Base-by-base conservation (phyloP, 2,113 vertebrate genomes). In the Silurus meridionalis region DNA sequence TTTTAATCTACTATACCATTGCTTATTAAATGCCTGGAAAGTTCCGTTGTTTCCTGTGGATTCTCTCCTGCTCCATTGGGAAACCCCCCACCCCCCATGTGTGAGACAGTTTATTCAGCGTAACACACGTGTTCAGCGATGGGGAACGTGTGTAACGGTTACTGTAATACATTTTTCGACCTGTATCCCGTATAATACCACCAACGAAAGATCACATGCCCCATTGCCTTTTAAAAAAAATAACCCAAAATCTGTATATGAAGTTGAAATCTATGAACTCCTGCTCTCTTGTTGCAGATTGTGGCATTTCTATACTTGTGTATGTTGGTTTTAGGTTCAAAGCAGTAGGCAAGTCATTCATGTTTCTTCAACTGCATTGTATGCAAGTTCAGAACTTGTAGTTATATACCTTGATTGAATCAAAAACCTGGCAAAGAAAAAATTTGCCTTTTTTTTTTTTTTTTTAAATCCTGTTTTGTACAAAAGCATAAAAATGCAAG, bases 21-120 rank as follows among this genome's bases (percentile, higher is more conserved):
- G 92, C 92, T 94, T 94, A 95, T 95, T 95, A 95, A 95, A 95
- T 93, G 91, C 88, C 92, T 92, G 93, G 87, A 94, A 93, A 92
- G 90, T 77, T 91, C 86, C 85, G 83, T 67, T 82, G 82, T 91
- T 92, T 93, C 91, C 88, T 87, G 90, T 91, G 89, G 85, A 91
- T 88, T 92, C 93, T 86, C 85, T 72, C 64, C 55, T 66, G 10
- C 37, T 67, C 67, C 46, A 11, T 37, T 48, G 61, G 37, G 37
- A 28, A 2, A 2, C 37, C 37, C 37, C 37, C 37, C 37, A 2
- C 37, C 37, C 37, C 37, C 37, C 1, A 37, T 37, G 37, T 37
- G 15, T 48, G 46, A 21, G 37, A 57, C 28, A 37, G 67, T 17
- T 7, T 14, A 8, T 53, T 53, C 72, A 13, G 72, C n/a, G 19